Evolutionary conservation across 2,888 invertebrate genomes (phyloP).

Genomic region (Rhorus exstirpatorius): DNA sequence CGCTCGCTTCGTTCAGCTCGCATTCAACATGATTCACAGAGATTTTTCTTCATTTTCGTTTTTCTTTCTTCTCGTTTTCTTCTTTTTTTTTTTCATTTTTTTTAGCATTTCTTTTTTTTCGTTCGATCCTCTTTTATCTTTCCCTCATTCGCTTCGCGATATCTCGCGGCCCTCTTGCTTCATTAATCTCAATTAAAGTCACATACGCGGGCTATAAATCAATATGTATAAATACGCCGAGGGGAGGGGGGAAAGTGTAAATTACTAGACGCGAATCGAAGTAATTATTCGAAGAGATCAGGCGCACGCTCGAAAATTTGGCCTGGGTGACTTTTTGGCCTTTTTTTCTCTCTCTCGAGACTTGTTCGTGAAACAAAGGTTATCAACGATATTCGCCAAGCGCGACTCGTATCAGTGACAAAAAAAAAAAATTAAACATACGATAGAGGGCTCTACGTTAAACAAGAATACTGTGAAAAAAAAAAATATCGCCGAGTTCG

Average conservation of each 20-base stretch:
- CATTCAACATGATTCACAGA: constrained; percentile 74
- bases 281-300: constrained; percentile 24
- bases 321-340: neutral
- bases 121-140: constrained; percentile 11
- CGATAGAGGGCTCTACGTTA: constrained; percentile 34
- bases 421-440: constrained; percentile 29
- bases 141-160: constrained; percentile 4
- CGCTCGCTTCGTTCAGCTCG: constrained; percentile 55
- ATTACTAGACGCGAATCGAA: constrained; percentile 39
- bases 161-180: constrained; percentile 19
- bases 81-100: constrained; percentile 36
- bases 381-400: constrained; percentile 23
- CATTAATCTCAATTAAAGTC: constrained; percentile 56
- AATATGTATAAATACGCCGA: constrained; percentile 50
- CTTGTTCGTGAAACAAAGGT: constrained; percentile 31
- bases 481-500: constrained; percentile 54
- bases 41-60: constrained; percentile 58
- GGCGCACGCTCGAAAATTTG: constrained; percentile 17
- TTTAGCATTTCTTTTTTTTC: constrained; percentile 20
- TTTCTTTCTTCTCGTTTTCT: neutral
- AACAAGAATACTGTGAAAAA: constrained; percentile 60
- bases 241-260: constrained; percentile 13
- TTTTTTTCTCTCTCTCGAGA: no score
- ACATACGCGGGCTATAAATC: constrained; percentile 40
- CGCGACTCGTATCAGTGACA: constrained; percentile 10